Conservation (phyloP, 2,113 vertebrate species). For the Piaya cayana region DNA sequence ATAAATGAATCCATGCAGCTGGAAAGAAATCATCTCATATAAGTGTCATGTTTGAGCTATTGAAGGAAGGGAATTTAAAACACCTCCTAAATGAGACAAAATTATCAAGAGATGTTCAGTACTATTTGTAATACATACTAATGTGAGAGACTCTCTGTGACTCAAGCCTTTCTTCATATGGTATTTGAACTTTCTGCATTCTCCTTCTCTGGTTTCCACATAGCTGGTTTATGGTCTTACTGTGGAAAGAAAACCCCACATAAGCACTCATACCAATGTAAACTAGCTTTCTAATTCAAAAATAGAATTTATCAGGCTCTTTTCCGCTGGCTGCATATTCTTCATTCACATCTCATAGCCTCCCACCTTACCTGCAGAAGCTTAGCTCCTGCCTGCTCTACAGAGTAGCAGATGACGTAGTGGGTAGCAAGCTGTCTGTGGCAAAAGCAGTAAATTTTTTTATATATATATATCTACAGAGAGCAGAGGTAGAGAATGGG, state of each 20-base stretch:
- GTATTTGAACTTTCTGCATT: neutral
- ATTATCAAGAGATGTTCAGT: neutral
- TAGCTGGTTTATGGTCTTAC: neutral
- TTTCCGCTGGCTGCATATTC: neutral
- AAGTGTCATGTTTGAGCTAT: constrained; percentile 24
- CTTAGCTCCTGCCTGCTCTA: neutral
- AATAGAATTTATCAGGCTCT: neutral
- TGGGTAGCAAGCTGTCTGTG: neutral
- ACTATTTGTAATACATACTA: neutral
- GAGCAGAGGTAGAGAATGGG: neutral
- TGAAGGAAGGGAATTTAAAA: neutral
- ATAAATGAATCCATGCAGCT: constrained; percentile 20
- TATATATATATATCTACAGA: neutral
- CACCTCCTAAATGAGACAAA: neutral
- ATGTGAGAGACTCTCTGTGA: neutral
- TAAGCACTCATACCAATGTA: neutral
- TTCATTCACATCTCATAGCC: neutral
- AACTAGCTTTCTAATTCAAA: neutral
- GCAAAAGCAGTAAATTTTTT: neutral
- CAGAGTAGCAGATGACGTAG: neutral
- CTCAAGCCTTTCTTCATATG: neutral
- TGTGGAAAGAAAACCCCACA: neutral
- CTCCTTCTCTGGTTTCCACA: neutral
- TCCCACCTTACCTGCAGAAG: neutral
- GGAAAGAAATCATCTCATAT: constrained; percentile 43